Conservation (phyloP, 2,113 vertebrate species). For the Microtus ochrogaster region DNA sequence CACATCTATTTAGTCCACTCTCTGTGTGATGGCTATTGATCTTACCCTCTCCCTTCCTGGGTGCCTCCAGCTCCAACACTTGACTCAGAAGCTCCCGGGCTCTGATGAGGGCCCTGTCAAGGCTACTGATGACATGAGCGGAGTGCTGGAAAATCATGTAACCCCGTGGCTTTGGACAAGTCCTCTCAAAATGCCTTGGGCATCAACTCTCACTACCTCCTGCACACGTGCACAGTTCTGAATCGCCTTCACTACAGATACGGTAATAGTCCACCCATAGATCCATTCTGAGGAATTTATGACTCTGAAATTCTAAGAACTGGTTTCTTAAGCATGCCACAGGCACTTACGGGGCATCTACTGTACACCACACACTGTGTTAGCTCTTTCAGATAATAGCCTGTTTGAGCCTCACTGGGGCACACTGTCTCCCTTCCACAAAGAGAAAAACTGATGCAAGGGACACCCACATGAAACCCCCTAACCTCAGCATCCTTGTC, state of each 20-base stretch:
- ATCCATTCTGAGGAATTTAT: not conserved
- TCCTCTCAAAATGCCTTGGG: not conserved
- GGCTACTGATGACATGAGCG: not conserved
- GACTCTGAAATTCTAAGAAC: not conserved
- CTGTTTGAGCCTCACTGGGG: not conserved
- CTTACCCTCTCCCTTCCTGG: not conserved
- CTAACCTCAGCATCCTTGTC: not conserved
- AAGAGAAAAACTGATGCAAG: not conserved
- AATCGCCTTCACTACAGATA: not conserved
- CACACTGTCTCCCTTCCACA: not conserved
- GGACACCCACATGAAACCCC: no score
- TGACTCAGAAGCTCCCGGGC: not conserved
- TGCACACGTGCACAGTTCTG: no score
- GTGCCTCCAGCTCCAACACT: not conserved
- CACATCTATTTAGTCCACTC: accelerated
- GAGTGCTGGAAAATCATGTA: not conserved
- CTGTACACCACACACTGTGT: not conserved
- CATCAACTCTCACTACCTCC: not conserved
- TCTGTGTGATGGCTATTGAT: not conserved
- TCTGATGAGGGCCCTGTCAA: not conserved
- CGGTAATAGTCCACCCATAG: not conserved
- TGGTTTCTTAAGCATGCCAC: not conserved
- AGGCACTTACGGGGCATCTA: not conserved
- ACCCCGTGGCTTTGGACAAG: not conserved
- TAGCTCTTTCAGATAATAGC: not conserved